Evolutionary conservation across 1,140 invertebrate species (phyloP).

Genomic region (Pogonognathellus flavescens): DNA sequence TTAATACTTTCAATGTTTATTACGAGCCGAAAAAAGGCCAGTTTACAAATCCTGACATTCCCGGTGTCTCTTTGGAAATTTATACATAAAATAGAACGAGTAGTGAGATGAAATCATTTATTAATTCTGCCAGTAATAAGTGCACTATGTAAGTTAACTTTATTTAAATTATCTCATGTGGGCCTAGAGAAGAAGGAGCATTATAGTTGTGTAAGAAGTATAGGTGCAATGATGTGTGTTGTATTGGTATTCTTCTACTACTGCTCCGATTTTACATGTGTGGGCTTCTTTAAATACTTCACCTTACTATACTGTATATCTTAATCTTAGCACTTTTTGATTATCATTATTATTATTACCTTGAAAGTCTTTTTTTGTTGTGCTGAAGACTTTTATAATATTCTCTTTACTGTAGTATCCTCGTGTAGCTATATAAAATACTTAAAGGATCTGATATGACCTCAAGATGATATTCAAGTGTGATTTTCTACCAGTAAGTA

Average conservation of each 20-base stretch:
- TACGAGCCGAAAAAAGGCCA: not conserved
- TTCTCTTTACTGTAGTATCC: not conserved
- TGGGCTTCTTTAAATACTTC: not conserved
- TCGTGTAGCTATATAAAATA: not conserved
- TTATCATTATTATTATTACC: slow-evolving; percentile 40
- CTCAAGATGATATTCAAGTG: slow-evolving; percentile 48
- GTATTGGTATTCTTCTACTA: too few species aligned
- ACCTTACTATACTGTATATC: not conserved
- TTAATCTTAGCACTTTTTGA: slow-evolving; percentile 4
- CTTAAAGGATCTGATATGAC: slow-evolving; percentile 25
- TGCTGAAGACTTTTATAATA: slow-evolving; percentile 25
- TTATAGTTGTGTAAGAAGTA: too few species aligned
- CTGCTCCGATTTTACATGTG: slow-evolving; percentile 14
- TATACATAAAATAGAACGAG: too few species aligned
- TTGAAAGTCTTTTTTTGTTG: slow-evolving; percentile 33
- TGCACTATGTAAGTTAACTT: not conserved
- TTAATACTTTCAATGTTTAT: too few species aligned
- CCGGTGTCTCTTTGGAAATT: too few species aligned
- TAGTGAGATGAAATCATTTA: too few species aligned
- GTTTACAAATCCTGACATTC: not conserved
- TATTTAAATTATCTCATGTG: too few species aligned
- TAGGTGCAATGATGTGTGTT: too few species aligned
- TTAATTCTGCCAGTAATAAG: not conserved
- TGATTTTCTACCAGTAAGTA: slow-evolving; percentile 45
- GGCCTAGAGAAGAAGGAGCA: too few species aligned